phyloP scores from a whole-genome alignment of 2,888 invertebrate species.

The Tolmerus cingulatus region DNA sequence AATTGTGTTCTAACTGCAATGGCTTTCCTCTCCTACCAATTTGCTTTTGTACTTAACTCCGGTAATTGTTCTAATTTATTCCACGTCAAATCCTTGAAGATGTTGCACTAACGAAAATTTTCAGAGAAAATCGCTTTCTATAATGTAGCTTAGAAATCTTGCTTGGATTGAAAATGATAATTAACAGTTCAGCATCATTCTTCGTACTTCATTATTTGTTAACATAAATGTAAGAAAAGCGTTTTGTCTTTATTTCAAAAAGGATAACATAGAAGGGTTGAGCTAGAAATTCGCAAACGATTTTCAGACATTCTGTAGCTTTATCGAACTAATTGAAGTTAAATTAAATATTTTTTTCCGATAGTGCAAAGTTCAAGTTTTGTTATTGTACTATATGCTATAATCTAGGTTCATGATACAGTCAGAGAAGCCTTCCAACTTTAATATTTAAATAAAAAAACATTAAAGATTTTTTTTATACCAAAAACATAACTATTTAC shows the following conservation, averaged over 20 bases:
- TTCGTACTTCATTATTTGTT: background rate
- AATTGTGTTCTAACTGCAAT: constrained; percentile 38
- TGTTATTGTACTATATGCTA: too few species aligned
- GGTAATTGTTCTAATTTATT: constrained; percentile 30
- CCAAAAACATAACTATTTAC: too few species aligned
- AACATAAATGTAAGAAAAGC: background rate
- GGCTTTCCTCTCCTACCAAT: constrained; percentile 6
- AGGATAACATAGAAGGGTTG: background rate
- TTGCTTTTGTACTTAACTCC: background rate
- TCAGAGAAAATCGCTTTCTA: background rate
- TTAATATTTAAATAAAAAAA: too few species aligned
- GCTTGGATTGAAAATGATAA: background rate
- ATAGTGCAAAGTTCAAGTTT: too few species aligned
- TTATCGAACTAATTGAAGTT: too few species aligned
- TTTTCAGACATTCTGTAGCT: too few species aligned
- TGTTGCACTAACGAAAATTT: background rate
- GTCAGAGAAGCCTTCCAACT: too few species aligned
- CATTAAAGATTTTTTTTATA: too few species aligned
- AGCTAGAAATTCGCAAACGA: too few species aligned
- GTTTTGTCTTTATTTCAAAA: background rate
- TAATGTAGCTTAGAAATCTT: background rate
- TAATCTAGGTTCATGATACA: too few species aligned
- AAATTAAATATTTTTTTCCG: too few species aligned
- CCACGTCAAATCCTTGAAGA: background rate
- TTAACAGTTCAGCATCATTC: background rate